Conservation (phyloP, 2,888 invertebrate genomes). For the Candidula unifasciata region DNA sequence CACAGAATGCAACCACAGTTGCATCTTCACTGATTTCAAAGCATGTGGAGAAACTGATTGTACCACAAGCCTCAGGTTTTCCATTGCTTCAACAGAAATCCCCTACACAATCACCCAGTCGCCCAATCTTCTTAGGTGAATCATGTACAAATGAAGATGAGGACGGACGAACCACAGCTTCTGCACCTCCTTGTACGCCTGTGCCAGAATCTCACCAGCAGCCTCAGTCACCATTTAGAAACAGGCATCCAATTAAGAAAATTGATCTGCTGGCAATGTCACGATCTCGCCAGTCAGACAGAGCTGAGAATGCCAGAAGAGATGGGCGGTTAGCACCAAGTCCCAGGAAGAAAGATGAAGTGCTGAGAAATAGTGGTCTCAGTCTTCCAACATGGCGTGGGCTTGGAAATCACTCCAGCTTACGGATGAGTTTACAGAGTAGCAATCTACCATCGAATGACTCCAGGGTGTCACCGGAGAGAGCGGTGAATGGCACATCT, state of each 20-base stretch:
- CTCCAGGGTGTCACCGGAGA: slow-evolving; percentile 38
- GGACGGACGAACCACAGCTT: slow-evolving; percentile 50
- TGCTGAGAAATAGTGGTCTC: slow-evolving; percentile 47
- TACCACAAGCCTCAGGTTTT: slow-evolving; percentile 20
- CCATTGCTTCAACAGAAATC: slow-evolving; percentile 1
- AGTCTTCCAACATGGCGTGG: slow-evolving; percentile 33
- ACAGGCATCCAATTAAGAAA: slow-evolving; percentile 38
- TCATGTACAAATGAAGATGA: slow-evolving; percentile 32
- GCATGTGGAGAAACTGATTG: slow-evolving; percentile 20
- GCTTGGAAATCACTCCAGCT: slow-evolving; percentile 25
- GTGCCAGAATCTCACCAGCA: slow-evolving; percentile 46
- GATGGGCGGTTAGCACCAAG: slow-evolving; percentile 49
- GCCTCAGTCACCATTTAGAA: slow-evolving; percentile 50
- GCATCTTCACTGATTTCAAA: slow-evolving; percentile 41
- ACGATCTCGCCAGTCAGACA: slow-evolving; percentile 51
- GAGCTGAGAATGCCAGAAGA: slow-evolving; percentile 50
- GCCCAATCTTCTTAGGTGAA: slow-evolving; percentile 20
- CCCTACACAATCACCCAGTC: slow-evolving; percentile 33
- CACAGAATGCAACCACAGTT: slow-evolving; percentile 10
- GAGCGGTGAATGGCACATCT: slow-evolving; percentile 30
- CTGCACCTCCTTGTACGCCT: slow-evolving; percentile 54
- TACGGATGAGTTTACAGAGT: slow-evolving; percentile 36
- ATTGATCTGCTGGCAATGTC: slow-evolving; percentile 52
- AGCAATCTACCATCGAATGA: slow-evolving; percentile 9
- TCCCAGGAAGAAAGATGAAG: slow-evolving; percentile 50